Evolutionary conservation across 37 sponge, comb jelly and placozoan genomes (phyloP), one percentile per base, ranked within the genome.

Genomic region (Ephydatia muelleri): DNA sequence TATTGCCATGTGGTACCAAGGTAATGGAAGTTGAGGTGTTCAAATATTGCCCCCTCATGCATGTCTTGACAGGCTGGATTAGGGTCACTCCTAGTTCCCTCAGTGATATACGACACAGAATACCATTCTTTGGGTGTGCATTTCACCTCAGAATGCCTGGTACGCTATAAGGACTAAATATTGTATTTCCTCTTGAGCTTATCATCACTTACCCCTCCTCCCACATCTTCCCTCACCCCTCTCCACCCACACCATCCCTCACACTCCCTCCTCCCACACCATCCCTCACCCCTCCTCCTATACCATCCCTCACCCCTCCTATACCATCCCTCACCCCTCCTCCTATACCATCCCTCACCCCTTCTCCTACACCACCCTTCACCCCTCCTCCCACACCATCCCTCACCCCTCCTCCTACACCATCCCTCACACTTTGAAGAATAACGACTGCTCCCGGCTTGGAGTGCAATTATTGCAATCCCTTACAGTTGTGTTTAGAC

Each of bases 121-220:
- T 96, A 91, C 75, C 97, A 94, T 79, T 96, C 99, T 9, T 90
- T 98, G 11, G 93, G 89, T 48, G 49, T 96, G 12, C 93, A 98
- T 72, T 75, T 94, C 33, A 40, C 36, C 43, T 85, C 90, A 0
- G 66, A 71, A 32, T 93, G 94, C 49, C 31, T 38, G 72, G 94
- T 93, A 71, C 72, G 83, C 67, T n/a, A 6, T 68, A 68, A 3
- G n/a, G 35, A 9, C 11, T 4, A 34, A 72, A 30, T 28, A 26
- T 68, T 31, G 32, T 29, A 11, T 16, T 4, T 65, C 69, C 31
- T 3, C 31, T 64, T 68, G 67, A 27, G 14, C 9, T 78, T 13
- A 28, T n/a, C 23, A 22, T 5, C 23, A 3, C 27, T 34, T 5
- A 29, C 35, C 49, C 39, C n/a, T 27, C 49, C 77, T 77, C 23